Conservation (phyloP, 2,113 vertebrate species). For the Hystrix cristata region DNA sequence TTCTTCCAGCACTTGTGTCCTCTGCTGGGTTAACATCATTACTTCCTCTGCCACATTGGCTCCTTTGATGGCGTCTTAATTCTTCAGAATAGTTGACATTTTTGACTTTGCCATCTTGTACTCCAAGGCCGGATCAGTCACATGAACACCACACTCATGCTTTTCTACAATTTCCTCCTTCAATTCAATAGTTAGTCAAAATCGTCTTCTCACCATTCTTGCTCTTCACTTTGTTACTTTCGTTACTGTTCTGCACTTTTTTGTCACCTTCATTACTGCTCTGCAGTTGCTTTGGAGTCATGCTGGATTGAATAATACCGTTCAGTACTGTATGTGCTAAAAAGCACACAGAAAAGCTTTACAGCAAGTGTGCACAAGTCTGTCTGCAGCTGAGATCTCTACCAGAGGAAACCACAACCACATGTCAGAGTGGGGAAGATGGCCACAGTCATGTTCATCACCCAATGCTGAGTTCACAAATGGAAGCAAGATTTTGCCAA, state of each 20-base stretch:
- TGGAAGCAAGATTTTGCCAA: background rate
- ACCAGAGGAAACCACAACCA: background rate
- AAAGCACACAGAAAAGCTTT: background rate
- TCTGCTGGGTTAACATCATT: background rate
- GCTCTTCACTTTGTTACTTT: background rate
- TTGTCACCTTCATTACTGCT: background rate
- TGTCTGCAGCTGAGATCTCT: background rate
- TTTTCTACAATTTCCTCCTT: background rate
- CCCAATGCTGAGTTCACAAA: background rate
- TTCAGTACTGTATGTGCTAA: background rate
- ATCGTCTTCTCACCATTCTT: background rate
- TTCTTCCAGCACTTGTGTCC: background rate
- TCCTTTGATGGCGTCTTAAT: background rate
- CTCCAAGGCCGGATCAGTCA: background rate
- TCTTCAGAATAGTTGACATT: background rate
- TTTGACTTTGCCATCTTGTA: background rate
- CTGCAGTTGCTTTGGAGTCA: background rate
- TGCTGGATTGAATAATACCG: background rate
- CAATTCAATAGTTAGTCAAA: background rate
- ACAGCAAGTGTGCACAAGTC: background rate
- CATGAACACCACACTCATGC: background rate
- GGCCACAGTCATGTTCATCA: background rate
- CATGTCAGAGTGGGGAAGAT: background rate
- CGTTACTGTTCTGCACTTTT: background rate
- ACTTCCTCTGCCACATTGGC: background rate